Evolutionary conservation across 2,113 vertebrate species (phyloP).

Genomic region (Struthio camelus): DNA sequence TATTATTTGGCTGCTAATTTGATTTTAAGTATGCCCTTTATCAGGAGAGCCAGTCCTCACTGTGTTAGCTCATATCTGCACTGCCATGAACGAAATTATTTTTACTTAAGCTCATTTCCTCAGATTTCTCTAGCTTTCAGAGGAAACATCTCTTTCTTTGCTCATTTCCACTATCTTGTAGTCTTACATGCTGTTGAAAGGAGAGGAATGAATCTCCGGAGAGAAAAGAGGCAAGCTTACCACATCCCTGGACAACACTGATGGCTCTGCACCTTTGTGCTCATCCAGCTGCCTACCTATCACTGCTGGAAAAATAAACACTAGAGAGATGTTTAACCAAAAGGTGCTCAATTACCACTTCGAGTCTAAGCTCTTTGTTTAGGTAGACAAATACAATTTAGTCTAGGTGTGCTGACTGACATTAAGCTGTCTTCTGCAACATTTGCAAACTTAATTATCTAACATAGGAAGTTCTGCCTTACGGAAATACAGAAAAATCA

Average conservation of each 20-base stretch:
- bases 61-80: neutral
- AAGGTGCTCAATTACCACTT: neutral
- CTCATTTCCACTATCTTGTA: neutral
- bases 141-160: neutral
- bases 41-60: neutral
- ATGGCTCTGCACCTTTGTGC: neutral
- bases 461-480: neutral
- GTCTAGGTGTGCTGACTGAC: neutral
- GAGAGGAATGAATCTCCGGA: neutral
- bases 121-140: neutral
- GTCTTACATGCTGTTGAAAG: neutral
- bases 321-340: neutral
- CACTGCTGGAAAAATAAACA: neutral
- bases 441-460: conserved; percentile 25
- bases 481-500: neutral
- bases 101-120: neutral
- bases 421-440: conserved; percentile 1
- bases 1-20: neutral
- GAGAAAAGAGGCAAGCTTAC: neutral
- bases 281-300: neutral
- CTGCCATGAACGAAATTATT: neutral
- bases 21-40: neutral
- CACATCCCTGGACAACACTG: neutral
- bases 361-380: neutral
- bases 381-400: conserved; percentile 1